phyloP scores from a whole-genome alignment of 2,888 invertebrate genomes.

The Protonemura montana region DNA sequence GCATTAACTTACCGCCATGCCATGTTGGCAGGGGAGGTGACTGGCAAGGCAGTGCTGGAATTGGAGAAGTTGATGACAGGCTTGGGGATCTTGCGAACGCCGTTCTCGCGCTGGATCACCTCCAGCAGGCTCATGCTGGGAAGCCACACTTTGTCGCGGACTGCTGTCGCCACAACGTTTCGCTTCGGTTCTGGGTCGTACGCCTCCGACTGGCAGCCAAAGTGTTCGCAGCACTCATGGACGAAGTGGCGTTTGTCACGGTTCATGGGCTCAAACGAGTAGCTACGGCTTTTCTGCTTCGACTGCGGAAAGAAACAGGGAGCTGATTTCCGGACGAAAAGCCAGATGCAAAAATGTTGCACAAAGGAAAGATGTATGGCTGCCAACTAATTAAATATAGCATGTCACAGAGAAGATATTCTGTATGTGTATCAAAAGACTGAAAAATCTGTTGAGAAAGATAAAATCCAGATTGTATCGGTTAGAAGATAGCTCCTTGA shows the following conservation, averaged over 20 bases:
- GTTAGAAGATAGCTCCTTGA: no score
- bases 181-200: constrained; percentile 96
- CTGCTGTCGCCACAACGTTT: constrained; percentile 92
- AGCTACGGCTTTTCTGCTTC: constrained; percentile 80
- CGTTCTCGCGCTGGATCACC: constrained; percentile 79
- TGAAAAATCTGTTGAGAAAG: no score
- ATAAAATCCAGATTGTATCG: no score
- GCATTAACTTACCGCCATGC: constrained; percentile 28
- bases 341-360: no score
- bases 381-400: no score
- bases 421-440: no score
- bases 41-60: not conserved
- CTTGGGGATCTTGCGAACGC: constrained; percentile 80
- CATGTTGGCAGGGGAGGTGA: not conserved
- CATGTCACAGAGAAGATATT: no score
- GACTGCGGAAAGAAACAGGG: constrained; percentile 62
- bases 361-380: no score
- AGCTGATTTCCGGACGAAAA: no score
- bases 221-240: constrained; percentile 94
- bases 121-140: constrained; percentile 87
- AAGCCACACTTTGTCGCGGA: constrained; percentile 84
- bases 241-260: constrained; percentile 89
- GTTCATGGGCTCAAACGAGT: constrained; percentile 94
- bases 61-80: constrained; percentile 55
- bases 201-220: constrained; percentile 92